Evolutionary conservation across 2,113 vertebrate genomes (phyloP).

Genomic region (Petromus typicus): DNA sequence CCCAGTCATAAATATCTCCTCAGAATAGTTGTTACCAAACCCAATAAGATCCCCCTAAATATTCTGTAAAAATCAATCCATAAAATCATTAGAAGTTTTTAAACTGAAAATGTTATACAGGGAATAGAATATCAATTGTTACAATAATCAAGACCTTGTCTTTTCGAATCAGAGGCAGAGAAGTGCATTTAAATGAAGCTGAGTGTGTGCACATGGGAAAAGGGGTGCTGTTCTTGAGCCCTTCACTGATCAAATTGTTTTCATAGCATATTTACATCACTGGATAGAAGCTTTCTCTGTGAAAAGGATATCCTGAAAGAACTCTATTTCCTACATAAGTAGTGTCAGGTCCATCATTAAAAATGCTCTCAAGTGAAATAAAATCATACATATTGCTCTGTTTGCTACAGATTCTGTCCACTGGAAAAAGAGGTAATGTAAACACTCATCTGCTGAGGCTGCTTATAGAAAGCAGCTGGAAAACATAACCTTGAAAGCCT

Average conservation of each 20-base stretch:
- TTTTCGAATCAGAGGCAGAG: slow-evolving; percentile 46
- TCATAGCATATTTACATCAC: slow-evolving; percentile 34
- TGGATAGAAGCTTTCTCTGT: slow-evolving; percentile 33
- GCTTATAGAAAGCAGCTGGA: slow-evolving; percentile 48
- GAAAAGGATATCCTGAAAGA: slow-evolving; percentile 53
- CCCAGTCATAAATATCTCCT: slow-evolving; percentile 5
- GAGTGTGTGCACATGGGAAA: neutral
- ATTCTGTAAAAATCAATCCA: slow-evolving; percentile 47
- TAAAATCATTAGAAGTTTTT: slow-evolving; percentile 33
- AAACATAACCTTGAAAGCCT: slow-evolving; percentile 35
- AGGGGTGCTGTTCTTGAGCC: neutral
- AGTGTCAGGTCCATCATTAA: slow-evolving; percentile 14
- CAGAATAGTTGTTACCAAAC: slow-evolving; percentile 16
- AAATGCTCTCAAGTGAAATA: slow-evolving; percentile 65
- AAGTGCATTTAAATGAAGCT: slow-evolving; percentile 36
- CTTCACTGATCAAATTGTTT: slow-evolving; percentile 45
- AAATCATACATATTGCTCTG: slow-evolving; percentile 61
- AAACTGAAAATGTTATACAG: slow-evolving; percentile 44
- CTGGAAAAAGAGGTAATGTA: slow-evolving; percentile 60
- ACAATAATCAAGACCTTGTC: slow-evolving; percentile 46
- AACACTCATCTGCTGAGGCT: slow-evolving; percentile 43
- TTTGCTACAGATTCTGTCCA: slow-evolving; percentile 57
- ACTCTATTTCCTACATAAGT: slow-evolving; percentile 10
- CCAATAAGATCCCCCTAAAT: slow-evolving; percentile 36
- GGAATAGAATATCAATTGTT: slow-evolving; percentile 31